These are phyloP conservation scores for Epistrophe eligans DNA, from an alignment of 2,888 invertebrate genomes.

Conservation along the genomic window DNA sequence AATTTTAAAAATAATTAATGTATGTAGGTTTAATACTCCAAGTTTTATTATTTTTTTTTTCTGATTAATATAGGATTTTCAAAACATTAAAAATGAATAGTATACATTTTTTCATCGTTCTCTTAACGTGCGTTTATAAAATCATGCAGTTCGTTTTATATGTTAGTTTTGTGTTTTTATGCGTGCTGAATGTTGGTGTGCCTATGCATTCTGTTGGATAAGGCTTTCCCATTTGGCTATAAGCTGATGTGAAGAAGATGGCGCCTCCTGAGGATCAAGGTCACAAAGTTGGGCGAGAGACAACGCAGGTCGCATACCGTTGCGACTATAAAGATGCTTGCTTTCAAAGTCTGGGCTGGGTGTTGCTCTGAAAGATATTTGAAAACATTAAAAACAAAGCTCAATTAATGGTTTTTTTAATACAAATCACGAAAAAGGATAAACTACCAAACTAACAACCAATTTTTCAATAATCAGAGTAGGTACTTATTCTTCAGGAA, in stretches of 20 bases:
- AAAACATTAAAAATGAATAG: slow-evolving; percentile 42
- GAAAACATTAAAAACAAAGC: not conserved
- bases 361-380: slow-evolving; percentile 78
- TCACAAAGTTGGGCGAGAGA: slow-evolving; percentile 89
- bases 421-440: no score
- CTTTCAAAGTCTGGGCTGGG: slow-evolving; percentile 80
- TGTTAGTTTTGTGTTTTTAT: slow-evolving; percentile 29
- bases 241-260: slow-evolving; percentile 87
- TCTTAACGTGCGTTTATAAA: slow-evolving; percentile 46
- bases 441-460: no score
- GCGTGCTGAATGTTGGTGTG: slow-evolving; percentile 37
- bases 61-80: slow-evolving; percentile 53
- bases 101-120: slow-evolving; percentile 29
- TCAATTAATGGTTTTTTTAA: no score
- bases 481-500: no score
- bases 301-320: slow-evolving; percentile 87
- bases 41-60: not conserved
- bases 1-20: slow-evolving; percentile 36
- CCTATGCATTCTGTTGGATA: slow-evolving; percentile 86
- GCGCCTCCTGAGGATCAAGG: slow-evolving; percentile 87
- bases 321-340: slow-evolving; percentile 78
- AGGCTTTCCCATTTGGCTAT: slow-evolving; percentile 93
- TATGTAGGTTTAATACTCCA: slow-evolving; percentile 47
- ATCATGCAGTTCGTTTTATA: slow-evolving; percentile 52
- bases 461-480: no score